Evolutionary conservation across 2,113 vertebrate species (phyloP), one percentile per base, ranked within the genome.

Genomic region (Trinectes maculatus): DNA sequence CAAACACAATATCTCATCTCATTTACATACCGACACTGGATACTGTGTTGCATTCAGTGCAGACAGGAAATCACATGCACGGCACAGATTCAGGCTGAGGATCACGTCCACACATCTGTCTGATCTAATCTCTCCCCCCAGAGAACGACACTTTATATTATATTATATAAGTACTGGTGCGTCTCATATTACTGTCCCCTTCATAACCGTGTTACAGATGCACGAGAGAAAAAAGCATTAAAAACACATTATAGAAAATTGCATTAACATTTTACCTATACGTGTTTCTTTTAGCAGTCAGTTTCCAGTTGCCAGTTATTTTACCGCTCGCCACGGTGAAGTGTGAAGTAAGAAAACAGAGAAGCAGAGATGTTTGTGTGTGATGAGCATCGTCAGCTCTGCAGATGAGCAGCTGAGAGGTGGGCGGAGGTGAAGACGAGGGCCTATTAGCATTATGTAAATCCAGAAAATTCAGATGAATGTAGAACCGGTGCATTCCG

Each of bases 1-100:
- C 21, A 64, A 60, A 77, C 61, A 70, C 18, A 37, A 71, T 15
- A 54, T 46, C 46, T 21, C 37, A 66, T 71, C 72, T 53, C 29
- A 60, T 61, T 79, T 57, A 60, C 51, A 69, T 69, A 51, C 21
- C 15, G 44, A n/a, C n/a, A n/a, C n/a, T 12, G 44, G 29, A 8
- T 40, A 33, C 18, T 9, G 22, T 13, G 68, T n/a, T n/a, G 13
- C 25, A 46, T 6, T 3, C 56, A 39, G 11, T 15, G 58, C n/a
- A 0, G 8, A 19, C 15, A 16, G 12, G 9, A 47, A 25, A 44
- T 52, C 18, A 19, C 21, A 16, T 3, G 13, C 4, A 58, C 24
- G 6, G 18, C 4, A 19, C 3, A 10, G 4, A 37, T n/a, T n/a
- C 24, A 13, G 21, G 3, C n/a, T 18, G 3, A 31, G 31, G 12